Base-by-base conservation (phyloP, 2,797 vertebrate species). In the Enteromius paludinosus region DNA sequence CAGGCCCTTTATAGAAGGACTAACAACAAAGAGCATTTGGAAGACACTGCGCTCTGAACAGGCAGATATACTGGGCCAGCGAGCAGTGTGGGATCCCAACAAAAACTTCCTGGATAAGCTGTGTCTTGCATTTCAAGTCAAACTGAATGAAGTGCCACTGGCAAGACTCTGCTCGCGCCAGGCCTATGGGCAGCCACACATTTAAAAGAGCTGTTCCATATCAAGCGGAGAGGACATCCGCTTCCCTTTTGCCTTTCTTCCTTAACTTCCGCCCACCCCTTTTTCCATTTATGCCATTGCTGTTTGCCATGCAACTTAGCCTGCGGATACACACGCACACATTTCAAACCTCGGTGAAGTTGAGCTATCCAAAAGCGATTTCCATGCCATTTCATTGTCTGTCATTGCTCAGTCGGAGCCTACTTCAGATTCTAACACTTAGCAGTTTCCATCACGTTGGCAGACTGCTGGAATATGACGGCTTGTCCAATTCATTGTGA, bases 81-180 rank as follows among this genome's bases (percentile, higher is more conserved):
- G 78, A 83, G 80, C 81, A 83, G 85, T 79, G 78, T 85, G 79
- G 81, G 85, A 87, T 90, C 87, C 91, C 89, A 94, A 93, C 88
- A 84, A 90, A 79, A 91, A 92, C 93, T 94, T 94, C 93, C 93
- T 93, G 93, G 90, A 90, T 85, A 62, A 86, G 88, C 89, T 85
- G 89, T 86, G 89, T 90, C 89, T 90, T 93, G 93, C 92, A 94
- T 95, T 89, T 93, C 86, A 94, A 94, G 86, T 93, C 82, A 87
- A 81, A 64, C 61, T 79, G 88, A 90, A 89, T 91, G 87, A 83
- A 86, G 88, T 71, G 78, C 84, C 68, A 86, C 81, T 85, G 78
- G 84, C 49, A 64, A 80, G 78, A 75, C 62, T 56, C 68, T 5
- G 81, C 74, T 43, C 86, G 86, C 81, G 68, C 86, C 72, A 79